Evolutionary conservation across 2,888 invertebrate species (phyloP).

Genomic region (Horisme vitalbata): DNA sequence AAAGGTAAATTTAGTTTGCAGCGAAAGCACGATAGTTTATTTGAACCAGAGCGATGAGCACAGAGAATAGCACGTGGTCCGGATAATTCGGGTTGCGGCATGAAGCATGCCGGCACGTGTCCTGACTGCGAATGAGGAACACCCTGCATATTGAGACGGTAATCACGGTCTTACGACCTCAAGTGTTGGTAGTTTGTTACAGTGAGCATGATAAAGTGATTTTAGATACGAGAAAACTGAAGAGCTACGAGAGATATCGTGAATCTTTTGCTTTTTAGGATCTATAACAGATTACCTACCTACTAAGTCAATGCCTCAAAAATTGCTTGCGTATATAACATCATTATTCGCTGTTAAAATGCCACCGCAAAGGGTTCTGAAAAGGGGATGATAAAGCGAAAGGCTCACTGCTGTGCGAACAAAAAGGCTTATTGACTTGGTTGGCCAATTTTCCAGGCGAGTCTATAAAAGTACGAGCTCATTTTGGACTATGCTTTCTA

Average conservation of each 20-base stretch:
- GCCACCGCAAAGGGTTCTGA: conserved; percentile 46
- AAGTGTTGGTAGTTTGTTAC: conserved; percentile 20
- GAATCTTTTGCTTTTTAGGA: too few relatives aligned
- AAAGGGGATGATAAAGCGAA: conserved; percentile 59
- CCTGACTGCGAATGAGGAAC: conserved; percentile 51
- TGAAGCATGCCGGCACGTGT: conserved; percentile 59
- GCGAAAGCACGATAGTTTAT: conserved; percentile 24
- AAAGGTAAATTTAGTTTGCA: conserved; percentile 21
- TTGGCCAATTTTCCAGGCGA: conserved; percentile 53
- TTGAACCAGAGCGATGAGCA: conserved; percentile 16
- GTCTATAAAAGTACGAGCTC: conserved; percentile 40
- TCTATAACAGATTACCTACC: too few relatives aligned
- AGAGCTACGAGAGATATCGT: too few relatives aligned
- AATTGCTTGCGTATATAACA: conserved; percentile 40
- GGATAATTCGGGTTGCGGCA: conserved; percentile 34
- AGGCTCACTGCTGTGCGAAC: conserved; percentile 54
- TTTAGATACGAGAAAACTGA: too few relatives aligned
- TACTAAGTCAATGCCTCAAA: not conserved
- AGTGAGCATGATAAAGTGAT: conserved; percentile 16
- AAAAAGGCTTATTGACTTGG: conserved; percentile 68
- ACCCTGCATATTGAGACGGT: conserved; percentile 56
- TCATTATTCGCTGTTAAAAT: conserved; percentile 64
- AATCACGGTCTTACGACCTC: conserved; percentile 41
- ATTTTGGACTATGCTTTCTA: conserved; percentile 36
- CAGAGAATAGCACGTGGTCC: conserved; percentile 24